Conservation (phyloP, 1,140 invertebrate genomes). For the Pogonus chalceus region DNA sequence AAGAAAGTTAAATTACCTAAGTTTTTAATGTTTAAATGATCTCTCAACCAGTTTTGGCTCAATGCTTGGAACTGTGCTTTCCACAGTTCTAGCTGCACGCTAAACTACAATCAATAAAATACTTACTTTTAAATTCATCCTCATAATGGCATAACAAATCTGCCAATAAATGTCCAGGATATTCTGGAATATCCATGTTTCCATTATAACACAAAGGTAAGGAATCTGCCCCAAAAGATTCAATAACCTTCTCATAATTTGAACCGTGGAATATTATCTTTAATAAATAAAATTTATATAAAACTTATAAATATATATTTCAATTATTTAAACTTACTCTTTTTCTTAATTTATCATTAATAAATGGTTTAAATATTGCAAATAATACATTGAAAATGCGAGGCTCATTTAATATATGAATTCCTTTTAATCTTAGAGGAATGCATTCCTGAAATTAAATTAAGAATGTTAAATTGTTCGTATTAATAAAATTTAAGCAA, state of each 20-base stretch:
- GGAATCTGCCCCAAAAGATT: conserved; percentile 49
- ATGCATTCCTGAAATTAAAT: conserved; percentile 43
- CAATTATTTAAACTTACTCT: conserved; percentile 31
- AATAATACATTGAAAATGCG: conserved; percentile 66
- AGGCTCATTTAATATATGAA: conserved; percentile 72
- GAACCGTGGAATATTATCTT: conserved; percentile 65
- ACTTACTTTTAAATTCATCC: conserved; percentile 44
- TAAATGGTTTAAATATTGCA: conserved; percentile 66
- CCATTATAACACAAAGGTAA: conserved; percentile 63
- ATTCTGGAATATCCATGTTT: conserved; percentile 39
- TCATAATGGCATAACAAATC: conserved; percentile 44
- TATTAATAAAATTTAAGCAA: no score
- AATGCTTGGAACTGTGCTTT: not conserved
- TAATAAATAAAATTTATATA: not conserved
- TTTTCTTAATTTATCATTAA: conserved; percentile 52
- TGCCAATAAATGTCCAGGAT: conserved; percentile 38
- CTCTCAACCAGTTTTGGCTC: not conserved
- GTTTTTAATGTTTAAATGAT: not conserved
- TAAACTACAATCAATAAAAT: not conserved
- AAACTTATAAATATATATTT: not conserved
- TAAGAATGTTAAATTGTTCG: no score
- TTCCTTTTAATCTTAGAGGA: conserved; percentile 54
- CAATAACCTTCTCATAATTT: conserved; percentile 51
- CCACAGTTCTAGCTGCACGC: not conserved
- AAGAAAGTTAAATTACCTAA: not conserved